Conservation (phyloP, 1,140 invertebrate species). For the Branchinecta lynchi region DNA sequence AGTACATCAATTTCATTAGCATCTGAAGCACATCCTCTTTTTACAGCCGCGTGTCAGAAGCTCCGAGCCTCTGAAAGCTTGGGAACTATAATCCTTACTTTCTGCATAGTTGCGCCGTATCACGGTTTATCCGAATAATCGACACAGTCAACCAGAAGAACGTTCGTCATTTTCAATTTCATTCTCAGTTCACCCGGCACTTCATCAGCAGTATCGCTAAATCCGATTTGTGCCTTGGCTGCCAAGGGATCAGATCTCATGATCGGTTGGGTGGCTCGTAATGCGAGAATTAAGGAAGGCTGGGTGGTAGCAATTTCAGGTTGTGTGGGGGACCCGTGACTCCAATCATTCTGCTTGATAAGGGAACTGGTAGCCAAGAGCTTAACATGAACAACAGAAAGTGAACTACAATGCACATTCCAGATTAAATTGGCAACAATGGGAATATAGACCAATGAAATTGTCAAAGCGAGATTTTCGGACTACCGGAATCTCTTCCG, state of each 20-base stretch:
- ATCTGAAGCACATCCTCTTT: too few species aligned
- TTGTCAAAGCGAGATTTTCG: too few species aligned
- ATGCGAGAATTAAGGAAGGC: not conserved
- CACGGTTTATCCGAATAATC: not conserved
- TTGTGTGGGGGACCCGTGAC: not conserved
- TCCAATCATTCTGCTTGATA: not conserved
- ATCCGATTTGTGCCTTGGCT: not conserved
- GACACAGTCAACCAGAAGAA: slow-evolving; percentile 8
- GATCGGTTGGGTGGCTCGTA: not conserved
- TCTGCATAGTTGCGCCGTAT: not conserved
- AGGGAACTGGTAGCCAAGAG: too few species aligned
- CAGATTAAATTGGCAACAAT: too few species aligned
- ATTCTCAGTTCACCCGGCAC: not conserved
- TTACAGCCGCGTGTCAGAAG: too few species aligned
- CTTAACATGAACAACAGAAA: too few species aligned
- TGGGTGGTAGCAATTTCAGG: not conserved
- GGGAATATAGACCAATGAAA: too few species aligned
- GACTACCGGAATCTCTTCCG: too few species aligned
- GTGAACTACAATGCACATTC: too few species aligned
- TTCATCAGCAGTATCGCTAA: slow-evolving; percentile 1
- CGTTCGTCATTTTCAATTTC: not conserved
- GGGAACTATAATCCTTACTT: too few species aligned
- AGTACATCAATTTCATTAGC: too few species aligned
- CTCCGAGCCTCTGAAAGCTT: too few species aligned
- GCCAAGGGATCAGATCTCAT: not conserved